phyloP scores from a whole-genome alignment of 92 coral and sea anemone genomes.

The Zoanthus solanderi region DNA sequence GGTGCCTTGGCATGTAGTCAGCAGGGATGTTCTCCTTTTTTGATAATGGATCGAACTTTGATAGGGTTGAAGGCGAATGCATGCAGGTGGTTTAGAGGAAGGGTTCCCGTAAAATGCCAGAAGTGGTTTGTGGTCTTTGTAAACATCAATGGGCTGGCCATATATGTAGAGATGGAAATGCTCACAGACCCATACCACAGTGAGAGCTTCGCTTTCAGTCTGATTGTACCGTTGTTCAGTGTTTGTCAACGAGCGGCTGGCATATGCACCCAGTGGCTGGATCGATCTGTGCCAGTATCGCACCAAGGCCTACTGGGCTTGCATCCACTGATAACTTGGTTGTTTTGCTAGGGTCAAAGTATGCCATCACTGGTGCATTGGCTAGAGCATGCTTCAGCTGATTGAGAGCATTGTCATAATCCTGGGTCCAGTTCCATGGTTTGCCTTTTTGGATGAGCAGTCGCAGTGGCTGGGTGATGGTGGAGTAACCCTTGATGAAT shows the following conservation, averaged over 20 bases:
- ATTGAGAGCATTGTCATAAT: constrained; percentile 50
- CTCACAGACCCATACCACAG: constrained; percentile 61
- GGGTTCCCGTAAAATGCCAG: neutral
- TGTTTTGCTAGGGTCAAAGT: constrained; percentile 58
- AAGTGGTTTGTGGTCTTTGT: constrained; percentile 28
- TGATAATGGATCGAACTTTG: constrained; percentile 1
- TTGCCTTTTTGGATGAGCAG: neutral
- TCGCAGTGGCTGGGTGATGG: constrained; percentile 38
- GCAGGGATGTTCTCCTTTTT: constrained; percentile 22
- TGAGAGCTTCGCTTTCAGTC: constrained; percentile 57
- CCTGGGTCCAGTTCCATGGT: constrained; percentile 34
- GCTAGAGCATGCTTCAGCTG: constrained; percentile 47
- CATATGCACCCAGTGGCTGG: too few species aligned
- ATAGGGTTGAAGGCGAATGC: constrained; percentile 30
- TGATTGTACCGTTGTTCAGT: neutral
- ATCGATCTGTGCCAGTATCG: too few species aligned
- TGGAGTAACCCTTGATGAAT: constrained; percentile 33
- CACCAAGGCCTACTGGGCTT: too few species aligned
- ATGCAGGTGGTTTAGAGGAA: constrained; percentile 24
- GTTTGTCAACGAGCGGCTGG: too few species aligned
- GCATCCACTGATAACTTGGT: neutral
- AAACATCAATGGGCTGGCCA: constrained; percentile 2
- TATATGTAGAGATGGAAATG: constrained; percentile 42
- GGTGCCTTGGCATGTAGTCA: constrained; percentile 20
- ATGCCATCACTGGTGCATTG: constrained; percentile 52